These are phyloP conservation scores for Odontomachus brunneus DNA, from an alignment of 1,140 invertebrate species.

Conservation along the genomic window DNA sequence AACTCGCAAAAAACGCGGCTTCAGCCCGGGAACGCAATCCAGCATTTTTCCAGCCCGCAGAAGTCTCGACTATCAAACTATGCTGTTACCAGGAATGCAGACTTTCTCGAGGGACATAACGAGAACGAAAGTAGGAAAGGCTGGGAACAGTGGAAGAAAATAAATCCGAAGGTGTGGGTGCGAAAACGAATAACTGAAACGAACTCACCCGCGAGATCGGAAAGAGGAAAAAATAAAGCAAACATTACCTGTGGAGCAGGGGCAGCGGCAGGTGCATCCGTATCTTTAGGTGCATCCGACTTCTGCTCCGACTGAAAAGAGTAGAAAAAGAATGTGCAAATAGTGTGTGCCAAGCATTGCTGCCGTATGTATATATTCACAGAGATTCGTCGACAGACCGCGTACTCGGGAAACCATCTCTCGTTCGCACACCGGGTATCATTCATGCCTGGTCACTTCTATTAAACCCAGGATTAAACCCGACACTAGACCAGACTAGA, in stretches of 20 bases:
- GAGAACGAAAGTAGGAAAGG: slow-evolving; percentile 53
- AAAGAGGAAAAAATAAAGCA: slow-evolving; percentile 70
- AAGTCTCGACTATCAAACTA: background rate
- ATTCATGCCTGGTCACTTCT: too few species aligned
- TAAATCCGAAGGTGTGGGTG: slow-evolving; percentile 43
- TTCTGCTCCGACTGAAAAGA: slow-evolving; percentile 85
- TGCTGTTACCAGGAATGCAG: background rate
- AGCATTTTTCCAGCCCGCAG: too few species aligned
- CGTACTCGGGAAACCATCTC: slow-evolving; percentile 35
- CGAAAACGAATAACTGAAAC: slow-evolving; percentile 47
- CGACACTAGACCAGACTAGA: too few species aligned
- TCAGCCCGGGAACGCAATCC: too few species aligned
- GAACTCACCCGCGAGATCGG: slow-evolving; percentile 24
- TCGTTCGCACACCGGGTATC: background rate
- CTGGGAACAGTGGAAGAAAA: slow-evolving; percentile 47
- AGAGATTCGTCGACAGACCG: slow-evolving; percentile 61
- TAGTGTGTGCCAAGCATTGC: slow-evolving; percentile 79
- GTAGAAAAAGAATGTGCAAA: slow-evolving; percentile 84
- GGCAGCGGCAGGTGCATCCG: slow-evolving; percentile 82
- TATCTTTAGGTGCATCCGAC: slow-evolving; percentile 83
- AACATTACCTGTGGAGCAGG: slow-evolving; percentile 83
- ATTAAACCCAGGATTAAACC: too few species aligned
- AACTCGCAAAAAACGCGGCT: too few species aligned
- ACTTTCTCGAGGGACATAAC: slow-evolving; percentile 28
- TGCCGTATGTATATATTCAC: slow-evolving; percentile 34